Conservation (phyloP, 2,888 invertebrate genomes). For the Orthosia gracilis region DNA sequence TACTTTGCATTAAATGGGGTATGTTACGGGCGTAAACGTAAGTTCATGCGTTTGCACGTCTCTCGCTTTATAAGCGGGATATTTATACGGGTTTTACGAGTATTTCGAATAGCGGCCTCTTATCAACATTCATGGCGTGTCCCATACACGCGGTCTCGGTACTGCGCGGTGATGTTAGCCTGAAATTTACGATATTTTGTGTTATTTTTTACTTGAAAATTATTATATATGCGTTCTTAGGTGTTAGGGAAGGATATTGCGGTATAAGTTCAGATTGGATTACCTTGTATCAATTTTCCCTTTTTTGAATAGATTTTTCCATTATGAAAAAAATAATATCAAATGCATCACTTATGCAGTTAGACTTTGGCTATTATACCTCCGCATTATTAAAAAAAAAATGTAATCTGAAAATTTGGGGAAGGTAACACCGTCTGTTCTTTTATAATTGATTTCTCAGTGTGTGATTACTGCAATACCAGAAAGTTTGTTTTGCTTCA, state of each 20-base stretch:
- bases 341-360: too few species aligned
- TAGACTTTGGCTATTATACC: too few species aligned
- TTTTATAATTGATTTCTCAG: too few species aligned
- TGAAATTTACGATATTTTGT: slow-evolving; percentile 35
- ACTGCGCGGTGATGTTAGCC: slow-evolving; percentile 37
- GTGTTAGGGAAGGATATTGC: neutral
- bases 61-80: slow-evolving; percentile 61
- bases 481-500: too few species aligned
- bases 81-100: slow-evolving; percentile 72
- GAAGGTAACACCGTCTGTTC: too few species aligned
- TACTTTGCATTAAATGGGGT: slow-evolving; percentile 46
- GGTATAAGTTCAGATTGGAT: slow-evolving; percentile 6
- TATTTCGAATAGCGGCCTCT: slow-evolving; percentile 65
- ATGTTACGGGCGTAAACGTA: slow-evolving; percentile 41
- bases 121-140: slow-evolving; percentile 66
- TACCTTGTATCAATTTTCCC: neutral
- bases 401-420: too few species aligned
- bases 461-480: too few species aligned
- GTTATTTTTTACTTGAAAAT: slow-evolving; percentile 37
- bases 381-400: too few species aligned
- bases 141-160: slow-evolving; percentile 58
- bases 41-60: slow-evolving; percentile 52
- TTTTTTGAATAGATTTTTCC: neutral
- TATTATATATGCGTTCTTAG: slow-evolving; percentile 13
- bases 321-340: neutral